Evolutionary conservation across 2,888 invertebrate species (phyloP), one percentile per base, ranked within the genome.

Genomic region (Nomada fabriciana): DNA sequence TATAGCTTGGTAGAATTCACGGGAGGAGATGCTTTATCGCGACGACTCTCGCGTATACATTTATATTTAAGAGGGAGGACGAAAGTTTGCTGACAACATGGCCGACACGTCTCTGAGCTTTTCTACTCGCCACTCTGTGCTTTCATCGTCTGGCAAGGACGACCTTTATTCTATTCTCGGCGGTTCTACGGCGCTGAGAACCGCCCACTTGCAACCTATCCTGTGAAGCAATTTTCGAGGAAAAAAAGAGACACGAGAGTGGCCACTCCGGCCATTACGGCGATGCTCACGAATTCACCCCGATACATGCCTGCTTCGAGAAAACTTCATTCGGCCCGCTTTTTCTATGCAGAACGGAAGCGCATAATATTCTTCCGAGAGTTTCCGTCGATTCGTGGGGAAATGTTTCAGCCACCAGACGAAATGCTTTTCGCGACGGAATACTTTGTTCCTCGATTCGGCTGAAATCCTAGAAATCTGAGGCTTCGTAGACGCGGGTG

Each of bases 51-150:
- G 73, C 84, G 84, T 87, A 87, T 81, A 87, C 88, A 90, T 90
- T 90, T 90, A 89, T 90, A 90, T 90, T 90, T 90, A 88, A 87
- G 89, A 87, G 89, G 89, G 82, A 87, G 85, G 86, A 83, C 83
- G 83, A 89, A 91, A 89, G 85, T 91, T 90, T 86, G 77, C 83
- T 88, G 88, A 86, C 90, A 88, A 87, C 86, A 86, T 88, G 89
- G 87, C 84, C 85, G 88, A 88, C 88, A 76, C 87, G 89, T 78
- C 84, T 85, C 79, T 83, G 85, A 76, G 81, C 86, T 85, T 86
- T 86, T 88, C 86, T 85, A 80, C 87, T 86, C 87, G 83, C 86
- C 86, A 79, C 85, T 84, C 80, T 78, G 76, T 77, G 81, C 80
- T 88, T 82, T 85, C 86, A 71, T 82, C 87, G 83, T 76, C 81